These are phyloP conservation scores for Nannobrachium achirus DNA, from an alignment of 2,113 vertebrate genomes.

Conservation along the genomic window DNA sequence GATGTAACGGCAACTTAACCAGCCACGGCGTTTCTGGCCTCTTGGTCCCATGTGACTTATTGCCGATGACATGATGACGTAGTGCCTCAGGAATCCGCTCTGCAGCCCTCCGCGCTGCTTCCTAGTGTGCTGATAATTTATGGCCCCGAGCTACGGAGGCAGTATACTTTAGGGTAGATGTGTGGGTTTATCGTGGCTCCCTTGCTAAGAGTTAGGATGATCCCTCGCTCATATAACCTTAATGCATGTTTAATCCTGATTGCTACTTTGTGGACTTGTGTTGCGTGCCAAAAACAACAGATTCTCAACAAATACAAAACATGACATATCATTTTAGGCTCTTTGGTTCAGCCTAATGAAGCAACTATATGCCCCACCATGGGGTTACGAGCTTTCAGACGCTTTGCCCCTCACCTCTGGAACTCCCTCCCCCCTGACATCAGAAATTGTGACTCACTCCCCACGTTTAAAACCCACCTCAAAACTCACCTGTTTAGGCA, in stretches of 20 bases:
- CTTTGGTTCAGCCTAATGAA: conserved; percentile 1
- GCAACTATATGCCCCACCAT: too few relatives aligned
- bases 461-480: too few relatives aligned
- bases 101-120: conserved; percentile 27
- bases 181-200: conserved; percentile 29
- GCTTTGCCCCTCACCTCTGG: too few relatives aligned
- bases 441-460: too few relatives aligned
- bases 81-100: conserved; percentile 59
- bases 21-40: conserved; percentile 65
- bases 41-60: conserved; percentile 58
- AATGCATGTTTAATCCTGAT: not conserved
- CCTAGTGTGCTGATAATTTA: conserved; percentile 34
- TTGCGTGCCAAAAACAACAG: too few relatives aligned
- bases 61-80: conserved; percentile 65
- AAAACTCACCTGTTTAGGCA: too few relatives aligned
- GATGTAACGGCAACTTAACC: conserved; percentile 71
- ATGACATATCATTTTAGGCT: not conserved
- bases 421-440: too few relatives aligned
- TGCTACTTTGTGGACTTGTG: too few relatives aligned
- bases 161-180: conserved; percentile 27
- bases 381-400: too few relatives aligned
- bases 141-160: conserved; percentile 24
- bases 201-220: conserved; percentile 34
- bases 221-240: conserved; percentile 23
- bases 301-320: too few relatives aligned